Percentiles rank a stretch among this genome's conserved stretches.
These are phyloP conservation scores for Coecobrya sp. DNA, from an alignment of 2,888 invertebrate species.

Conservation along the genomic window DNA sequence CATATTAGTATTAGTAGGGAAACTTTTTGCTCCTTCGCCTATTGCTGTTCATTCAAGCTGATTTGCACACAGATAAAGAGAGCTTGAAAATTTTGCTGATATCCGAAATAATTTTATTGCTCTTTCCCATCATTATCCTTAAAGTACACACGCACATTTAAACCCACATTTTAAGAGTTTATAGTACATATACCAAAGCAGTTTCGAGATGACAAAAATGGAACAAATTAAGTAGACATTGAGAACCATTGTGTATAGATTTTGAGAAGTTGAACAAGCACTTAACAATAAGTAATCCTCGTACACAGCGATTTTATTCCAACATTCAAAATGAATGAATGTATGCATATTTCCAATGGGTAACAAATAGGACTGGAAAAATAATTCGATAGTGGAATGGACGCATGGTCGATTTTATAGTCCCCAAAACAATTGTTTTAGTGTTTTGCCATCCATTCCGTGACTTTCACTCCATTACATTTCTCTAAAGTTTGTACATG, in stretches of 20 bases:
- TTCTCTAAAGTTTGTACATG: too few species aligned
- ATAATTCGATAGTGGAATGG: constrained; percentile 49
- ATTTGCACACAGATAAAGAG: constrained; percentile 61
- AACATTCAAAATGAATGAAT: neutral
- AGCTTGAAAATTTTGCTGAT: constrained; percentile 65
- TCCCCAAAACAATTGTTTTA: too few species aligned
- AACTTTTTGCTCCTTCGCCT: neutral
- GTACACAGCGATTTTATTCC: constrained; percentile 27
- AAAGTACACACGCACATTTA: constrained; percentile 56
- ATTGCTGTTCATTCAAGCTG: neutral
- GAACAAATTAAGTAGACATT: neutral
- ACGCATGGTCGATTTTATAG: too few species aligned
- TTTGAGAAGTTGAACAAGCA: constrained; percentile 60
- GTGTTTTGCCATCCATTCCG: too few species aligned
- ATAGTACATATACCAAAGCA: too few species aligned
- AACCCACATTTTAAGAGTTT: neutral
- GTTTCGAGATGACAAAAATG: too few species aligned
- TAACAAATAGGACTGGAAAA: constrained; percentile 46
- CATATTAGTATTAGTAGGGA: too few species aligned
- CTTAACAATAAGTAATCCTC: constrained; percentile 27
- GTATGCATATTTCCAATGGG: constrained; percentile 37
- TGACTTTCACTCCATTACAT: too few species aligned
- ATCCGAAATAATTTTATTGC: constrained; percentile 61
- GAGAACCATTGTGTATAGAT: constrained; percentile 21
- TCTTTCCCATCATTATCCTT: constrained; percentile 55